A percentile compares a stretch with the other conserved stretches of the same genome.
Evolutionary conservation across 2,888 invertebrate genomes (phyloP).

Genomic region (Amblyjoppa proteus): DNA sequence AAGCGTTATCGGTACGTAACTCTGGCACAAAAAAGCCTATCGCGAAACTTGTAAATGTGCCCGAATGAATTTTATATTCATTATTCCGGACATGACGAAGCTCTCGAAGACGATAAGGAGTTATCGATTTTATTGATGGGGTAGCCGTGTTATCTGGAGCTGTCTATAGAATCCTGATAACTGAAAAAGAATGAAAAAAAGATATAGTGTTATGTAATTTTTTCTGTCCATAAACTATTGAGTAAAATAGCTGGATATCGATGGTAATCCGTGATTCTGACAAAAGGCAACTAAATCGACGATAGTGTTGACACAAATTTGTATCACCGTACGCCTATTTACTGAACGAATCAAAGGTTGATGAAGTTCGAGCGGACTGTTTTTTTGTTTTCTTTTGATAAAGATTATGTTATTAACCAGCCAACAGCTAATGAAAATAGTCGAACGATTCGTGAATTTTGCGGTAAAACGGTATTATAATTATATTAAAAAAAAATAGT

Average conservation of each 20-base stretch:
- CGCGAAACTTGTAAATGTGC: conserved; percentile 6
- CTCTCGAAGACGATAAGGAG: conserved; percentile 21
- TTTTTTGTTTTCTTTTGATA: too few relatives aligned
- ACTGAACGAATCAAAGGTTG: neutral
- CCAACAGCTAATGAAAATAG: neutral
- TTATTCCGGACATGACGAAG: neutral
- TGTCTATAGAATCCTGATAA: neutral
- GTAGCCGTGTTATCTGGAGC: conserved; percentile 7
- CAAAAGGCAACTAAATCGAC: neutral
- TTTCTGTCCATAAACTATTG: neutral
- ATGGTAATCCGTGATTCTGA: neutral
- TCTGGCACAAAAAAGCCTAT: neutral
- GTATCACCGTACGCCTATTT: neutral
- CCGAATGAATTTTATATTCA: conserved; percentile 38
- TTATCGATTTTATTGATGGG: conserved; percentile 42
- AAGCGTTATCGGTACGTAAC: conserved; percentile 32
- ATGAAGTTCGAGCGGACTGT: neutral
- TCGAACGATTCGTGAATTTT: neutral
- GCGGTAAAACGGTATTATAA: neutral
- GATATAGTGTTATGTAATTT: neutral
- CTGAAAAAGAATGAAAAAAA: conserved; percentile 1
- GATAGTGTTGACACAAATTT: neutral
- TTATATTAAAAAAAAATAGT: neutral
- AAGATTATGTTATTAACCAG: too few relatives aligned
- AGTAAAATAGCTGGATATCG: neutral